Evolutionary conservation across 2,113 vertebrate species (phyloP).

Genomic region (Fregata magnificens): DNA sequence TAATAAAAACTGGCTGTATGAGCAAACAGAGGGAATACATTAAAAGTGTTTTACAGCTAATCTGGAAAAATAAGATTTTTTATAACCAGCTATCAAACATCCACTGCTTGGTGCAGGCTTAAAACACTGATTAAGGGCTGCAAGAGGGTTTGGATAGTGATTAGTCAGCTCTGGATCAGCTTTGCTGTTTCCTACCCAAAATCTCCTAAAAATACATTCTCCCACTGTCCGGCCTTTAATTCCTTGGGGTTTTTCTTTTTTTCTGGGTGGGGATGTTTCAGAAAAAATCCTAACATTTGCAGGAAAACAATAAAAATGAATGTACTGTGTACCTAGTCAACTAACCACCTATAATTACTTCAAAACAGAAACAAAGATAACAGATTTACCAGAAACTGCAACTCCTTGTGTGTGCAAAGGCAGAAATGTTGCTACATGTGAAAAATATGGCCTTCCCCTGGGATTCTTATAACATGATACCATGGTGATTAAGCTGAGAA

Average conservation of each 20-base stretch:
- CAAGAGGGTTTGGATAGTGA: not conserved
- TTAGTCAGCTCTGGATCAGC: not conserved
- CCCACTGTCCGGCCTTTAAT: not conserved
- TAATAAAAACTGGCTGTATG: not conserved
- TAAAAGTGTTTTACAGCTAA: conserved; percentile 17
- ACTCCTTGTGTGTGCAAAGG: not conserved
- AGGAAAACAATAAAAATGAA: not conserved
- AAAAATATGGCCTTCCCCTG: not conserved
- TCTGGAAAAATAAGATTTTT: conserved; percentile 12
- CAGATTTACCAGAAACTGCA: not conserved
- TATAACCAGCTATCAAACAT: not conserved
- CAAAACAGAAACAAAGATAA: not conserved
- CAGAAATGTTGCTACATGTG: not conserved
- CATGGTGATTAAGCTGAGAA: not conserved
- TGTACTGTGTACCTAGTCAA: not conserved
- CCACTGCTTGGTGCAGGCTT: not conserved
- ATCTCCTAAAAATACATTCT: not conserved
- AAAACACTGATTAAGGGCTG: not conserved
- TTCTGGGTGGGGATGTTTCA: not conserved
- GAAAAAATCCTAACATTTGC: not conserved
- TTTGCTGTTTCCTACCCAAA: not conserved
- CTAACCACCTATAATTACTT: not conserved
- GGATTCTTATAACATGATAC: not conserved
- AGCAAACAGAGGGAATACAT: conserved; percentile 24
- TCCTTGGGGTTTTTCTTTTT: not conserved